Conservation (phyloP, 2,113 vertebrate genomes). For the Nannospalax galili region DNA sequence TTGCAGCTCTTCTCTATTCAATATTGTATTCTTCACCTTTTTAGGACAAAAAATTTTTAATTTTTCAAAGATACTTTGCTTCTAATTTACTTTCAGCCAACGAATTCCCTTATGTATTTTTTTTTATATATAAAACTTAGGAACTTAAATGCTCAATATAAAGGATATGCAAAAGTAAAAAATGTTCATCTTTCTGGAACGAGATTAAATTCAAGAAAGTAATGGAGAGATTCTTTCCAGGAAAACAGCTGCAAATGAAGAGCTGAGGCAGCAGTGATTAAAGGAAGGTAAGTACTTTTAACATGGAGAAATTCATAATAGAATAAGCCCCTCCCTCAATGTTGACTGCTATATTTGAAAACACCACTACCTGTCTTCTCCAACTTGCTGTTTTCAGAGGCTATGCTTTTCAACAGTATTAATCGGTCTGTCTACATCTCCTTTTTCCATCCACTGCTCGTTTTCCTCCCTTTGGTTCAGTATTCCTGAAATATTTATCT, state of each 20-base stretch:
- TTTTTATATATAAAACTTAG: background rate
- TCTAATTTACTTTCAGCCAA: background rate
- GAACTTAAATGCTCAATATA: background rate
- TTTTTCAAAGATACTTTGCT: background rate
- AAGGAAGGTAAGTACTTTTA: background rate
- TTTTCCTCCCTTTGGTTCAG: background rate
- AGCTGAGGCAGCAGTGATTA: background rate
- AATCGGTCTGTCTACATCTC: background rate
- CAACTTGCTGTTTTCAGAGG: background rate
- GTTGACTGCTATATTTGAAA: background rate
- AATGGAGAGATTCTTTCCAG: background rate
- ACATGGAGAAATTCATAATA: background rate
- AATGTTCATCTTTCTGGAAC: background rate
- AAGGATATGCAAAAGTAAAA: background rate
- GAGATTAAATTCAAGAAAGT: background rate
- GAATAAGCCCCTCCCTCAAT: background rate
- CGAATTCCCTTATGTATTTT: background rate
- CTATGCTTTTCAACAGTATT: background rate
- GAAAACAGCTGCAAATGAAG: background rate
- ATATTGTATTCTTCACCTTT: background rate
- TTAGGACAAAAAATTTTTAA: background rate
- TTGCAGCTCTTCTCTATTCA: background rate
- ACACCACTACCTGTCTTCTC: background rate
- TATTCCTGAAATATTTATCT: background rate
- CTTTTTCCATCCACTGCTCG: background rate